Conservation (phyloP, 2,113 vertebrate genomes). For the Oncorhynchus keta region DNA sequence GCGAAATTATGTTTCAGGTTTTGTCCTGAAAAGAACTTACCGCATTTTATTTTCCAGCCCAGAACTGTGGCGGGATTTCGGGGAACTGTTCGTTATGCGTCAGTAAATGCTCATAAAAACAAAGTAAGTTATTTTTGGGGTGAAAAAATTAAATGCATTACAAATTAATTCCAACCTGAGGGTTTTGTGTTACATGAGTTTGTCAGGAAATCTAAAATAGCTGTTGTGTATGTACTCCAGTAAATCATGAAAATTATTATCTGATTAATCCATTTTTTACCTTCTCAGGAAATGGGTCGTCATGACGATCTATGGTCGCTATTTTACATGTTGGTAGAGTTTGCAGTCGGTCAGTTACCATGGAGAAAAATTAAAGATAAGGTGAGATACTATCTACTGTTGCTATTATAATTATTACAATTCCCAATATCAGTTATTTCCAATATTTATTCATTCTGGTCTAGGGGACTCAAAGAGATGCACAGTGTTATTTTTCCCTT, state of each 20-base stretch:
- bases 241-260: not conserved
- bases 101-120: conserved; percentile 98
- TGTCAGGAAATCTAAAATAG: too few species aligned
- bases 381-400: conserved; percentile 65
- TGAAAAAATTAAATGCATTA: not conserved
- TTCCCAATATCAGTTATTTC: too few species aligned
- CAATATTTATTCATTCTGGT: too few species aligned
- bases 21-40: not conserved
- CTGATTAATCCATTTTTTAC: not conserved
- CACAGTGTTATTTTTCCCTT: not conserved
- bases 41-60: conserved; percentile 74
- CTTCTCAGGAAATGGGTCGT: conserved; percentile 92
- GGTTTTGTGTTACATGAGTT: too few species aligned
- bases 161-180: too few species aligned
- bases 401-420: not conserved
- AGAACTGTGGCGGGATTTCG: conserved; percentile 96
- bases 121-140: conserved; percentile 76
- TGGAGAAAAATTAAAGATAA: conserved; percentile 99
- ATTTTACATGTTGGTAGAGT: conserved; percentile 98
- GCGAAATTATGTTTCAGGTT: not conserved
- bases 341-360: conserved; percentile 93
- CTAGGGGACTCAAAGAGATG: too few species aligned
- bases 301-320: conserved; percentile 97
- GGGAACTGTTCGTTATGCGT: conserved; percentile 95
- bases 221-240: too few species aligned